Evolutionary conservation across 2,797 vertebrate species (phyloP), one percentile per base, ranked within the genome.

Genomic region (Kryptopterus vitreolus): DNA sequence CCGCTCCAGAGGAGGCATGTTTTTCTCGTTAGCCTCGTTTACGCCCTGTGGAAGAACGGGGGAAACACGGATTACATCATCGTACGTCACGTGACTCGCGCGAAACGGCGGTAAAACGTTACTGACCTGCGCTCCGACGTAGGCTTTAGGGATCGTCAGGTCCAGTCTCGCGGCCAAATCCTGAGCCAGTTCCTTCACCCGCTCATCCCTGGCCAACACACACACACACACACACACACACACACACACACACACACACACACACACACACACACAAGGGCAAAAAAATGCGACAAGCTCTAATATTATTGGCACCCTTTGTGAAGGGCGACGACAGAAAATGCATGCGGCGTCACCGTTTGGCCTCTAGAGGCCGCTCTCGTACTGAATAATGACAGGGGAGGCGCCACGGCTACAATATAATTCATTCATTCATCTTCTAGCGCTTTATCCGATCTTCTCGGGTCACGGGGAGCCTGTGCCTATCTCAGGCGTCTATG

Each of bases 181-280:
- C 90, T 96, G 95, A 3, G 96, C 95, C 7, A 99, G 93, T 0
- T 96, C 95, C 0, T 93, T 96, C 79, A 97, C 95, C 0, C 93
- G 94, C 84, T 95, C 93, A 90, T 99, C 97, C n/a, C 97, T 99
- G 20, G 87, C 5, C 11, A 3, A 57, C 61, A 83, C 24, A 71
- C 2, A 43, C 35, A 74, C 50, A 59, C 22, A 18, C 66, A 69
- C 46, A 50, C 46, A 48, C 65, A 68, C 65, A 68, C 61, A 46
- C 63, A 66, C 63, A 66, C 63, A 46, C 35, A 50, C 43, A 48
- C 38, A 46, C 35, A 46, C 63, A 66, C 20, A 46, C 63, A 66
- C 35, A 65, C 62, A 43, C 38, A 48, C 35, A 68, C 38, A 66
- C 63, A 66, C 35, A 66, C n/a, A n/a, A n/a, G n/a, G n/a, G n/a